Conservation (phyloP, 2,113 vertebrate genomes). For the Eulemur rufifrons region DNA sequence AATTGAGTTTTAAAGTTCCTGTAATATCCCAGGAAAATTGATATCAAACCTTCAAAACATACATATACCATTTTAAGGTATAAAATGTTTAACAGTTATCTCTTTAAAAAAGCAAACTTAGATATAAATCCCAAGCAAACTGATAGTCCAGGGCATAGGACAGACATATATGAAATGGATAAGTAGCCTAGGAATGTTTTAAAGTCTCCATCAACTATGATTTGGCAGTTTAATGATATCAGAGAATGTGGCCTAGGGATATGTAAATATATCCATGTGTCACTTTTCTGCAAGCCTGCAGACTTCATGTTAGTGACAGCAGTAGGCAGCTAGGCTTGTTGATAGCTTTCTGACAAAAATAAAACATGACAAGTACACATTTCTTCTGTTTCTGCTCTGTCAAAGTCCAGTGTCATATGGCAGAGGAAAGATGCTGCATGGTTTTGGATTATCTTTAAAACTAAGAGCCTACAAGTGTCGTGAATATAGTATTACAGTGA, state of each 20-base stretch:
- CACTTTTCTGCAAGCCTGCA: conserved; percentile 61
- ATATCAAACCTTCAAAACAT: neutral
- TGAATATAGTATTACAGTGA: neutral
- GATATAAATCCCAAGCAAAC: conserved; percentile 4
- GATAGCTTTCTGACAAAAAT: conserved; percentile 73
- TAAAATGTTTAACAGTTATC: neutral
- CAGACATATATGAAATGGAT: neutral
- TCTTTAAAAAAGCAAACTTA: neutral
- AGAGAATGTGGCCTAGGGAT: conserved; percentile 21
- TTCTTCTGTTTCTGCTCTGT: conserved; percentile 40
- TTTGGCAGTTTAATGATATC: conserved; percentile 35
- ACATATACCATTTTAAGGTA: neutral
- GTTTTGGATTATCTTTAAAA: neutral
- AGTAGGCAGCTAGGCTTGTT: conserved; percentile 46
- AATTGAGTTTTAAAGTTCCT: neutral
- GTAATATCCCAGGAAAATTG: neutral
- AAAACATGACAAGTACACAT: conserved; percentile 61
- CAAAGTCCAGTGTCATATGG: conserved; percentile 8
- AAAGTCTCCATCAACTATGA: neutral
- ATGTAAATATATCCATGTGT: conserved; percentile 69
- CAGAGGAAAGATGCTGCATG: neutral
- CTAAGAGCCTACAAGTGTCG: neutral
- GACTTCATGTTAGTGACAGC: conserved; percentile 64
- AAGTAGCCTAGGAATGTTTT: neutral
- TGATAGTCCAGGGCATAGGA: neutral